Base-by-base conservation (phyloP, 2,888 invertebrate genomes). In the Calliphora vomitoria region DNA sequence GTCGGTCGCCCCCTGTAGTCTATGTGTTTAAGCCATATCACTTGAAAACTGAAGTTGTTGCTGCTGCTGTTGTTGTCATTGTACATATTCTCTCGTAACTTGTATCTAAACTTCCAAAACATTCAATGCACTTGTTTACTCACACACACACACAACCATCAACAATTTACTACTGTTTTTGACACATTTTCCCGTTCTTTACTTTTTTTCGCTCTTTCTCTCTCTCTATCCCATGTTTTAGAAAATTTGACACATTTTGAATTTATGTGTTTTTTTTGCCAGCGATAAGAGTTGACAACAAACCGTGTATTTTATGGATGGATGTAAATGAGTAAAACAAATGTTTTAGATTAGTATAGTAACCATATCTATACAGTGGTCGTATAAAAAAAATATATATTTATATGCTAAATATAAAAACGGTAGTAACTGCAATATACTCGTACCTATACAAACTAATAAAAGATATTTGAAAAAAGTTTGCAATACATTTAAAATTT, bases 221-320 rank as follows among this genome's bases (percentile, higher is more conserved):
- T 10, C 13, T 38, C n/a, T 68, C n/a, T 35, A 41, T 58, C 18
- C 20, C 35, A 53, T 64, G 71, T 78, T 78, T 35, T 71, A 20
- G 64, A 64, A 83, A 71, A 78, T 78, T 83, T 83, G 83, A 78
- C 83, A 82, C 69, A 83, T 71, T 83, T 78, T 64, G 53, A 83
- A 83, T 78, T 78, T 78, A 83, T 83, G 55, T 8, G 11, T 44
- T 15, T 11, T 47, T 64, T 83, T 64, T 31, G 44, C 13, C n/a
- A 55, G 60, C 71, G 71, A 83, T 83, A 78, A 71, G 44, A 78
- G 83, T 64, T 72, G 78, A 83, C 83, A 83, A 78, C 71, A 44
- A 83, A 69, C 62, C 71, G 55, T 78, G 71, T 84, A 72, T 66
- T 71, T 72, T 72, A 72, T 55, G 78, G 47, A 71, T 64, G 53